A percentile compares a stretch with the other conserved stretches of the same genome.
phyloP scores from a whole-genome alignment of 2,797 vertebrate genomes.

The Melanotaenia pygmaea region DNA sequence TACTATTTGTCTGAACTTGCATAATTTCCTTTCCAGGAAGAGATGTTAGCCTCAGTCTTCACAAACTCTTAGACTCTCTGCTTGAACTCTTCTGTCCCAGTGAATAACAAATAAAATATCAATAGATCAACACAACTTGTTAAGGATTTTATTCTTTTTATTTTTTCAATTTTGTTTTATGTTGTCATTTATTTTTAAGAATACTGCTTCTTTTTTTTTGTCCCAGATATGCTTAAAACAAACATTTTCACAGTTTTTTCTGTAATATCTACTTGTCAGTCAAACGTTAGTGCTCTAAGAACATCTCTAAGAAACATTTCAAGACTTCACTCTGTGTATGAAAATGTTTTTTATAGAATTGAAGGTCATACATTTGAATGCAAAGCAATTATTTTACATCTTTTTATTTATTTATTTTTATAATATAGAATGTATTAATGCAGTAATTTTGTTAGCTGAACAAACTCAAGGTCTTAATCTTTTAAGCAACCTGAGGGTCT shows the following conservation, averaged over 20 bases:
- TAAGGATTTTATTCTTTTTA: not conserved
- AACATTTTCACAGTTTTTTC: not conserved
- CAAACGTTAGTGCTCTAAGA: too few species aligned
- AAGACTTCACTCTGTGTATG: not conserved
- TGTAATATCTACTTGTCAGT: not conserved
- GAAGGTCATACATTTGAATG: too few species aligned
- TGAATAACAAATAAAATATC: not conserved
- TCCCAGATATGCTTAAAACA: not conserved
- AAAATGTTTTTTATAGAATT: too few species aligned
- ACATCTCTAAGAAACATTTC: not conserved
- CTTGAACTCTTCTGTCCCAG: not conserved
- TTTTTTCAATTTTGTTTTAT: too few species aligned
- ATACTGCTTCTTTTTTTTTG: not conserved
- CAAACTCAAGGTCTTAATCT: too few species aligned
- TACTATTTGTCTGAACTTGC: not conserved
- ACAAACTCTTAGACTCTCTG: too few species aligned
- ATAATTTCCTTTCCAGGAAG: not conserved
- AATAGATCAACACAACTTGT: not conserved
- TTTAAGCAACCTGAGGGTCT: too few species aligned
- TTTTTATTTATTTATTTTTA: too few species aligned
- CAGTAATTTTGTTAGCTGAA: too few species aligned
- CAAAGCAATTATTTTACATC: too few species aligned
- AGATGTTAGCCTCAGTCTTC: not conserved
- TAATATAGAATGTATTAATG: too few species aligned
- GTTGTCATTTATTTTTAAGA: too few species aligned